These are phyloP conservation scores for Muscicapa comitata DNA, from an alignment of 2,797 vertebrate species.

Conservation along the genomic window DNA sequence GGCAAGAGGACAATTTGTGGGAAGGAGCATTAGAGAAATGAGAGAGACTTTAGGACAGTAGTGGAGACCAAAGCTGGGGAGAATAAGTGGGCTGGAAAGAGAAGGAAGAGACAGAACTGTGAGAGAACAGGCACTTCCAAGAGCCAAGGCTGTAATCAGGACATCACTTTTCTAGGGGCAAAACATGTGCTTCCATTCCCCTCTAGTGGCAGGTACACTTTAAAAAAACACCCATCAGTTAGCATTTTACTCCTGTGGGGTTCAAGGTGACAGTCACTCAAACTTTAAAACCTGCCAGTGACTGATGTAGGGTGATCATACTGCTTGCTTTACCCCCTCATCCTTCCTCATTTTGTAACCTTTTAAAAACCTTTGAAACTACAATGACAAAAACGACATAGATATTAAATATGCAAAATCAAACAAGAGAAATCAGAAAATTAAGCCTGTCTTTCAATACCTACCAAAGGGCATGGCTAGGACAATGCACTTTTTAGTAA, in stretches of 20 bases:
- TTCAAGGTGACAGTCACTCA: background rate
- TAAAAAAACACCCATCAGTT: background rate
- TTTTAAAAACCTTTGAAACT: background rate
- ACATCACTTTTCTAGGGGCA: background rate
- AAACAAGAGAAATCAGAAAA: background rate
- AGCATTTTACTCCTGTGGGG: background rate
- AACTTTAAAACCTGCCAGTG: background rate
- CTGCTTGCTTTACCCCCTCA: background rate
- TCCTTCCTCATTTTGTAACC: background rate
- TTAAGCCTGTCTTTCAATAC: background rate
- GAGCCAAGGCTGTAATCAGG: background rate
- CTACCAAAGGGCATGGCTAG: background rate
- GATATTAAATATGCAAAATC: background rate
- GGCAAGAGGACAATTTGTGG: background rate
- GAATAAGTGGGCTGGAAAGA: background rate
- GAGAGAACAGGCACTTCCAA: background rate
- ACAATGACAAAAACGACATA: background rate
- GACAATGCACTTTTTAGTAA: background rate
- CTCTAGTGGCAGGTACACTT: conserved; percentile 48
- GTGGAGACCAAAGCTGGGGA: background rate
- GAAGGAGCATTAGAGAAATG: background rate
- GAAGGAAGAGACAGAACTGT: background rate
- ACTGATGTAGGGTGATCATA: too few species aligned
- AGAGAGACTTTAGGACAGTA: background rate
- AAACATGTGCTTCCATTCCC: conserved; percentile 37